Conservation (phyloP, 2,113 vertebrate genomes). For the Pedionomus torquatus region DNA sequence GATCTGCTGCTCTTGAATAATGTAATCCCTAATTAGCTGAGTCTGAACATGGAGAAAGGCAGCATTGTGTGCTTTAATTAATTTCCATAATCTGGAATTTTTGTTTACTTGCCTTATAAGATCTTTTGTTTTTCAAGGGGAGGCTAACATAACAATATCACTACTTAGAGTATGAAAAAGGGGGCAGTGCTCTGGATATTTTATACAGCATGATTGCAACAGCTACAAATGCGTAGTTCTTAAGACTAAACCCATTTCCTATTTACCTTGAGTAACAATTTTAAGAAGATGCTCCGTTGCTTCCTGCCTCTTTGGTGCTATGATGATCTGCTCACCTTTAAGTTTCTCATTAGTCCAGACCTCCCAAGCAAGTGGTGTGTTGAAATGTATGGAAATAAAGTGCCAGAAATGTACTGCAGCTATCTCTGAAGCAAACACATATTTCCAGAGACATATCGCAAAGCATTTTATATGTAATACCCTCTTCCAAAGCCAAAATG, state of each 20-base stretch:
- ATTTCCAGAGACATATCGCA: not conserved
- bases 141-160: not conserved
- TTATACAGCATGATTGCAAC: not conserved
- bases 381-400: not conserved
- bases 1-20: constrained; percentile 39
- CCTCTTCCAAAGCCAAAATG: not conserved
- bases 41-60: constrained; percentile 13
- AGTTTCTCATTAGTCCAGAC: not conserved
- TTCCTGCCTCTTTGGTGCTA: not conserved
- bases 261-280: constrained; percentile 1
- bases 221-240: not conserved
- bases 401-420: not conserved
- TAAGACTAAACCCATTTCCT: constrained; percentile 10
- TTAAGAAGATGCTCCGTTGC: not conserved
- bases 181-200: not conserved
- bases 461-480: not conserved
- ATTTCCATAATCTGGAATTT: constrained; percentile 69
- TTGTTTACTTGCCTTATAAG: constrained; percentile 25
- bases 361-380: not conserved
- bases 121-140: constrained; percentile 34
- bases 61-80: constrained; percentile 55
- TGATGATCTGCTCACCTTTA: not conserved
- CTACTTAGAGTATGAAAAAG: not conserved
- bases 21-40: constrained; percentile 40
- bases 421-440: not conserved